Conservation (phyloP, 2,113 vertebrate species). For the Mohoua ochrocephala region DNA sequence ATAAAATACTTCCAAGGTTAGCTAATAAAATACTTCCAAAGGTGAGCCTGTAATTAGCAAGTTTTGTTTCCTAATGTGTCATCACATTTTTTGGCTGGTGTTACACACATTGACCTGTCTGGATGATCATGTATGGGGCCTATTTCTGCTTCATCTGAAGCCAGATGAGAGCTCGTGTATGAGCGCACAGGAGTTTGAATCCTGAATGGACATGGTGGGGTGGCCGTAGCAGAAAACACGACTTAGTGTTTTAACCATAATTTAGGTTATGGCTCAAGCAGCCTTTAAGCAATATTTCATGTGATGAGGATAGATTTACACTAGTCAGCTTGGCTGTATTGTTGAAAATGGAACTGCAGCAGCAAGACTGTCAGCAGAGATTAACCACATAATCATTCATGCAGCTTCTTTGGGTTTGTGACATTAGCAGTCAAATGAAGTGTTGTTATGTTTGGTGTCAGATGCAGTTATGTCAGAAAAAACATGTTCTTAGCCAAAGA, state of each 20-base stretch:
- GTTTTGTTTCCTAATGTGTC: background rate
- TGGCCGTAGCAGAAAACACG: background rate
- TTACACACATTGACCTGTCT: background rate
- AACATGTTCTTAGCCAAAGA: background rate
- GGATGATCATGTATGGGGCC: background rate
- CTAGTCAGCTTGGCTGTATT: background rate
- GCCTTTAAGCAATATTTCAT: background rate
- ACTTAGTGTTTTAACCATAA: background rate
- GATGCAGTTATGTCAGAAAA: background rate
- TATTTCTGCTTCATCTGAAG: background rate
- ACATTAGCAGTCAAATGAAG: background rate
- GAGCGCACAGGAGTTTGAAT: rapidly evolving
- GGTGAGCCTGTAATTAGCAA: background rate
- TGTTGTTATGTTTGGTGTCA: background rate
- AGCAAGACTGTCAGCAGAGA: background rate
- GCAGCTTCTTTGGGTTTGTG: background rate
- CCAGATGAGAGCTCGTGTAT: background rate
- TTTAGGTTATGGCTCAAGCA: background rate
- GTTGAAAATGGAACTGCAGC: background rate
- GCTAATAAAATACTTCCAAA: background rate
- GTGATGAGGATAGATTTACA: background rate
- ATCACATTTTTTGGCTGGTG: background rate
- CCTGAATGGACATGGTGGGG: background rate
- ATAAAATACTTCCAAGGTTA: background rate
- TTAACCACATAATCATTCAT: background rate